A percentile compares a stretch with the other conserved stretches of the same genome.
These are phyloP conservation scores for Sigmodon hispidus DNA, from an alignment of 2,113 vertebrate species.

Conservation along the genomic window DNA sequence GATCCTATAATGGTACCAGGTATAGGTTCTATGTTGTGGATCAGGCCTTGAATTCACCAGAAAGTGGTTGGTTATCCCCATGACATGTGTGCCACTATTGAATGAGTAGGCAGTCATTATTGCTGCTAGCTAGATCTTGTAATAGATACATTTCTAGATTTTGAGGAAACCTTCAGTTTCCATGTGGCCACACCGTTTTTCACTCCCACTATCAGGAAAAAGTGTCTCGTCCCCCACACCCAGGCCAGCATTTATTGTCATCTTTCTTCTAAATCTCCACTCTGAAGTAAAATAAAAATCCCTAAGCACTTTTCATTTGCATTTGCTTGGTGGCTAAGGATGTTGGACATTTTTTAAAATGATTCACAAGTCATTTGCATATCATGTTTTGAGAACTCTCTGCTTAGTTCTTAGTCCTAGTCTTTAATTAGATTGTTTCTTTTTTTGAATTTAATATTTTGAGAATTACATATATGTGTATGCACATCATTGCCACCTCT, in stretches of 20 bases:
- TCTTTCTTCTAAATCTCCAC: not conserved
- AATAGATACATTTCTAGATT: not conserved
- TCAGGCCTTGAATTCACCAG: not conserved
- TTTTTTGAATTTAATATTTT: not conserved
- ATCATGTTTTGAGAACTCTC: not conserved
- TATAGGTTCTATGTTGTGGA: not conserved
- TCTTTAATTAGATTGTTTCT: not conserved
- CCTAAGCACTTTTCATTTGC: not conserved
- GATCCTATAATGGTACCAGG: not conserved
- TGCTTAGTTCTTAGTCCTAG: not conserved
- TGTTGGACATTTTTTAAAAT: not conserved
- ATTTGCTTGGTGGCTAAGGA: not conserved
- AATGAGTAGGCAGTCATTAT: not conserved
- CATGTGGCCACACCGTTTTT: not conserved
- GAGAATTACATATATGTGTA: not conserved
- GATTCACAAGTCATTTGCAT: not conserved
- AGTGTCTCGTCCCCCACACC: not conserved
- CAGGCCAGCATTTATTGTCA: not conserved
- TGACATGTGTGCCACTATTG: not conserved
- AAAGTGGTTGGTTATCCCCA: not conserved
- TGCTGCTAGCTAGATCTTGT: not conserved
- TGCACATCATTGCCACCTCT: not conserved
- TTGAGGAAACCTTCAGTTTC: not conserved
- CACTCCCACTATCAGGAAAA: not conserved
- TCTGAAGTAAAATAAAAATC: not conserved